Base-by-base conservation (phyloP, 2,888 invertebrate species). In the Cheilosia variabilis region DNA sequence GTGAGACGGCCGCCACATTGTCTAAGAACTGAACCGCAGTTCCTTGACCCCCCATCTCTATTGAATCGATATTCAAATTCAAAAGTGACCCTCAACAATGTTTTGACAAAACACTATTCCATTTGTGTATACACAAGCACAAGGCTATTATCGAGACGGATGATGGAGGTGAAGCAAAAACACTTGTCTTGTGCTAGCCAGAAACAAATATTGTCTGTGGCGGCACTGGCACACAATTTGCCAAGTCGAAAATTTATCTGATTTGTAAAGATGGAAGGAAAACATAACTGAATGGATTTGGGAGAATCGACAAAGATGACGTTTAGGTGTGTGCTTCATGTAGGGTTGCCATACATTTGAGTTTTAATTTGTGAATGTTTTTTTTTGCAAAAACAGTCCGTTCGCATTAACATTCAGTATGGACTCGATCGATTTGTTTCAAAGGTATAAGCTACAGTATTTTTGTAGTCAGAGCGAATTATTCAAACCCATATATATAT, bases 41-140 rank as follows among this genome's bases (percentile, higher is more conserved):
- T 76, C 58, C 19, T 82, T 77, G 50, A 65, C 71, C 76, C 76
- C 31, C 76, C n/a, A 6, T 24, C 76, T n/a, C 10, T 52, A 53
- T 17, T 7, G 37, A 62, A 62, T 77, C 60, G 52, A 68, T 69
- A 77, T 57, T 76, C 68, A 76, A 68, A 76, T 75, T 47, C 22
- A 37, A 68, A 60, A 77, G 76, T 77, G 31, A 60, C 55, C 17
- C 76, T 60, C 60, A 24, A 66, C 76, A 58, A 27, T 69, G 60
- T 55, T 69, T 53, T 77, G 60, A 37, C 57, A 58, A 66, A 66
- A 75, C 19, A 13, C 75, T 31, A 41, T 62, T 34, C 68, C 68
- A 68, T 68, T 53, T 66, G 58, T 60, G 57, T 65, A 50, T 7
- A 2, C 58, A 47, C 24, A 71, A 71, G 50, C 53, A 17, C 45